Evolutionary conservation across 2,797 vertebrate genomes (phyloP).

Genomic region (Alauda arvensis): DNA sequence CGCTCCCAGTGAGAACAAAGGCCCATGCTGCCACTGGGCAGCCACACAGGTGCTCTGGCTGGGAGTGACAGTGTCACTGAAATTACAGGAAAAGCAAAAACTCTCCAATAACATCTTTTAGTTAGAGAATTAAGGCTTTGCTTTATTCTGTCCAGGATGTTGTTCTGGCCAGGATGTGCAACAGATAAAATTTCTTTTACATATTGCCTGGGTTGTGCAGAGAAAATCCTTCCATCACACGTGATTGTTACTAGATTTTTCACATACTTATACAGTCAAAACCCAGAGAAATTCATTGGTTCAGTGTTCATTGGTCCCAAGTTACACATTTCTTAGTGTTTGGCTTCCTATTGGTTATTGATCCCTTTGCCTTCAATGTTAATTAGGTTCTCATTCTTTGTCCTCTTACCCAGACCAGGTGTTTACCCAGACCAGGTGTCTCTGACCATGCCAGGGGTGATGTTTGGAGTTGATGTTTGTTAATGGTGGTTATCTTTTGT

Average conservation of each 20-base stretch:
- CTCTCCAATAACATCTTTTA: neutral
- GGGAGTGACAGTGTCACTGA: neutral
- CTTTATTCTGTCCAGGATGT: neutral
- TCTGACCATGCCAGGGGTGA: neutral
- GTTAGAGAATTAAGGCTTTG: neutral
- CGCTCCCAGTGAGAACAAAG: too few relatives aligned
- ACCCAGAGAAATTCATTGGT: neutral
- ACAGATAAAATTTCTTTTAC: neutral
- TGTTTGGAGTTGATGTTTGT: neutral
- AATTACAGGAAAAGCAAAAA: neutral
- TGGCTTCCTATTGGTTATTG: neutral
- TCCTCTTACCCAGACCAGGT: neutral
- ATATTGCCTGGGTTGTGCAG: neutral
- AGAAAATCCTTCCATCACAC: neutral
- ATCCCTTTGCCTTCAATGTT: neutral
- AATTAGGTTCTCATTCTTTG: neutral
- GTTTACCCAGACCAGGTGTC: neutral
- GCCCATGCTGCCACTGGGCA: too few relatives aligned
- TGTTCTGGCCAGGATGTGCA: neutral
- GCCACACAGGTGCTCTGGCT: neutral
- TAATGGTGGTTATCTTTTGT: neutral
- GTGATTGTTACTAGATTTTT: neutral
- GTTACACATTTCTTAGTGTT: neutral
- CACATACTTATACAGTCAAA: neutral
- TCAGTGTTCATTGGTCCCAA: neutral